Base-by-base conservation (phyloP, 2,888 invertebrate genomes). In the Barypeithes pellucidus region DNA sequence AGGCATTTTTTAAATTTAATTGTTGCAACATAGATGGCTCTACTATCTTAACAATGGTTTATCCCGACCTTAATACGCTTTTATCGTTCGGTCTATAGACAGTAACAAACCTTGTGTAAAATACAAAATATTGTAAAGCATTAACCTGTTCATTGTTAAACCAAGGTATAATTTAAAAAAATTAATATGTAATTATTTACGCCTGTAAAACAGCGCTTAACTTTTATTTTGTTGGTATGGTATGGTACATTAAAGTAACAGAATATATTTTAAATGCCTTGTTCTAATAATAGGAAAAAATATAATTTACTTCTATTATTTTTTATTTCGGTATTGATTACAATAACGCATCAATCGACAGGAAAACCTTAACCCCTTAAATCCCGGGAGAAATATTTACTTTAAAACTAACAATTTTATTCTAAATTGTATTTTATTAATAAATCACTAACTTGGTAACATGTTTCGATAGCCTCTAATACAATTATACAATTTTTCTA, bases 141-240 rank as follows among this genome's bases (percentile, higher is more conserved):
- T 69, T 69, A 69, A 45, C 62, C 54, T 54, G 62, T 50, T 61
- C 61, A 68, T 61, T 68, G 63, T 63, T 63, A 45, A 50, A 33
- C 20, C 29, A 63, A 61, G 59, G 47, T 61, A 20, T 61, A 62
- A 69, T 69, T 63, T 54, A 29, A 63, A 62, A 69, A 62, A 62
- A 29, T 8, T 14, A 18, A 62, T 11, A 39, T 24, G 14, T 61
- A 62, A 62, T 69, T 69, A 69, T 69, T 62, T 69, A 69, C 69
- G 62, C 62, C 36, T 62, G 68, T 45, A 50, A 39, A 36, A 50
- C 50, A 61, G 45, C 50, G 50, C 50, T 63, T 50, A 63, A 63
- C 50, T 63, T 63, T n/a, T 36, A 61, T 59, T 68, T 50, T 47
- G 60, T 68, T n/a, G n/a, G n/a, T 68, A 29, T 68, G 47, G 52